Evolutionary conservation across 2,113 vertebrate genomes (phyloP).

Genomic region (Protobothrops mucrosquamatus): DNA sequence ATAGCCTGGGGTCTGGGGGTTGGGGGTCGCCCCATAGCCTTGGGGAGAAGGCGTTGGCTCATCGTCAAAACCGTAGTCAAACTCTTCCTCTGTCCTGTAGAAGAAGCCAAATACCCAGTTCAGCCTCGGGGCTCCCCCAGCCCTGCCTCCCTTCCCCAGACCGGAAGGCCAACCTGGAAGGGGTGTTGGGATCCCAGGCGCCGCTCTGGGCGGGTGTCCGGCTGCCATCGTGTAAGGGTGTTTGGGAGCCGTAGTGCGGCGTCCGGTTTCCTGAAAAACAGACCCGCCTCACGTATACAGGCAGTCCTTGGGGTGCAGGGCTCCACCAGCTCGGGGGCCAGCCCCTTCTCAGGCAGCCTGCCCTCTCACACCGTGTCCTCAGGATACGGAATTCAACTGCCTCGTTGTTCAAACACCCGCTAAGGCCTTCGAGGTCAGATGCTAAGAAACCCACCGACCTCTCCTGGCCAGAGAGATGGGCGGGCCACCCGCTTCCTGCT

Average conservation of each 20-base stretch:
- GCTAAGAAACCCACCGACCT: neutral
- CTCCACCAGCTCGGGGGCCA: neutral
- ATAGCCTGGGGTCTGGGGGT: constrained; percentile 93
- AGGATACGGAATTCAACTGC: no score
- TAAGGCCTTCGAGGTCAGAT: neutral
- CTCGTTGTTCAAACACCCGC: neutral
- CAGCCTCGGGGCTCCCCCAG: neutral
- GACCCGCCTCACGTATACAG: neutral
- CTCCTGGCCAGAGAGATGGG: no score
- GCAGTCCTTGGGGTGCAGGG: no score
- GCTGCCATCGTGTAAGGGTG: constrained; percentile 90
- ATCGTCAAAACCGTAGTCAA: constrained; percentile 88
- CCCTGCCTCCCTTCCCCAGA: neutral
- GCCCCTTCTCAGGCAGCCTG: neutral
- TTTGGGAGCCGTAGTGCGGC: constrained; percentile 91
- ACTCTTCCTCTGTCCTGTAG: constrained; percentile 87
- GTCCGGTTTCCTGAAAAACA: constrained; percentile 81
- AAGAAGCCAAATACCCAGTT: neutral
- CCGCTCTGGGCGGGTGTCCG: constrained; percentile 92
- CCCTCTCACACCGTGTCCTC: neutral
- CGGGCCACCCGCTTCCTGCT: no score
- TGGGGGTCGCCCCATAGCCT: constrained; percentile 89
- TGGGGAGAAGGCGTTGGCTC: constrained; percentile 93
- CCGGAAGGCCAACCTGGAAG: constrained; percentile 76
- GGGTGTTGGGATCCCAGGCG: constrained; percentile 94